Conservation (phyloP, 2,797 vertebrate genomes). For the Enteromius radiatus region DNA sequence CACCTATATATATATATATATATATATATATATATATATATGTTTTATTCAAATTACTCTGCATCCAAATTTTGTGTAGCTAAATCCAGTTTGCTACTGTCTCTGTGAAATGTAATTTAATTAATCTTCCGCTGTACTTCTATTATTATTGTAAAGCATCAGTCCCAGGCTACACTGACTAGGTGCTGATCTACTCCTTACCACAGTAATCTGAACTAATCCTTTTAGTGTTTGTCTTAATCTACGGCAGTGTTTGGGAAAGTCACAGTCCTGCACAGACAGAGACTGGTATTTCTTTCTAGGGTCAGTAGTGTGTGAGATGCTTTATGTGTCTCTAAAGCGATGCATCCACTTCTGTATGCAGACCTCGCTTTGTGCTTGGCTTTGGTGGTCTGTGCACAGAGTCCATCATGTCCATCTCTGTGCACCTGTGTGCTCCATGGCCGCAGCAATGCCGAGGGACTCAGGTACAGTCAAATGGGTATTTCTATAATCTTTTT, state of each 20-base stretch:
- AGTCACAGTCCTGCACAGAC: conserved; percentile 48
- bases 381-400: conserved; percentile 59
- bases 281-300: conserved; percentile 34
- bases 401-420: conserved; percentile 79
- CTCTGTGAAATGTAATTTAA: background rate
- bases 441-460: conserved; percentile 75
- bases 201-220: conserved; percentile 75
- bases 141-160: conserved; percentile 8
- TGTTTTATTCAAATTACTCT: background rate
- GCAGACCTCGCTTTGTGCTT: conserved; percentile 74
- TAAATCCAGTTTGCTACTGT: background rate
- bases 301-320: conserved; percentile 14
- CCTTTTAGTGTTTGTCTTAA: conserved; percentile 68
- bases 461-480: conserved; percentile 78
- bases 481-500: conserved; percentile 18
- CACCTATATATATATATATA: no score
- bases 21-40: no score
- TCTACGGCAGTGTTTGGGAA: conserved; percentile 55
- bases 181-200: conserved; percentile 56
- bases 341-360: conserved; percentile 79
- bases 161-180: background rate
- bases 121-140: background rate
- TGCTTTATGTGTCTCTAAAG: conserved; percentile 58
- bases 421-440: conserved; percentile 83
- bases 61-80: no score